Percentiles rank a stretch among this genome's conserved stretches.
These are phyloP conservation scores for Thaleichthys pacificus DNA, from an alignment of 2,797 vertebrate species.

Conservation along the genomic window DNA sequence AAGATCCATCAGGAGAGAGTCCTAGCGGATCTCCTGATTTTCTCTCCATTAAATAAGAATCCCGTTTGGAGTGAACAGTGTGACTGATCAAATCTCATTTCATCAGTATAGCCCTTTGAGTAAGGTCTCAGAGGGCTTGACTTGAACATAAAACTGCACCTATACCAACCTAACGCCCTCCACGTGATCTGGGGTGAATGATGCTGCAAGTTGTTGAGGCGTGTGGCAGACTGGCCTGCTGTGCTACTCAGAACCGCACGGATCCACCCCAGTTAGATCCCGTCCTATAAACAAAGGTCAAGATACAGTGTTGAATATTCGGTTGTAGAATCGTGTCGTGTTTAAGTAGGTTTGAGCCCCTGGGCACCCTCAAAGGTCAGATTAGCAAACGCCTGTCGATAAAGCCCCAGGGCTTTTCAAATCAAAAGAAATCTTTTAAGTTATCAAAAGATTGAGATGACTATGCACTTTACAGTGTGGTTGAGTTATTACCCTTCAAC, in stretches of 20 bases:
- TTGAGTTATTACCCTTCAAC: not conserved
- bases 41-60: constrained; percentile 3
- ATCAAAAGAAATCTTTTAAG: not conserved
- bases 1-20: constrained; percentile 1
- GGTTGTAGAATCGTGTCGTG: not conserved
- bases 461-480: too few species aligned
- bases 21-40: constrained; percentile 6
- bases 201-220: too few species aligned
- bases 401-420: constrained; percentile 10
- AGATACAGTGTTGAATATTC: not conserved
- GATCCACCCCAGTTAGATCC: too few species aligned
- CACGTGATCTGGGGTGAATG: too few species aligned
- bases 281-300: too few species aligned
- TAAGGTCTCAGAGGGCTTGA: too few species aligned
- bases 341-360: constrained; percentile 1
- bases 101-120: too few species aligned
- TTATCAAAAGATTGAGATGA: not conserved
- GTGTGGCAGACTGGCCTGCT: too few species aligned
- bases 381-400: constrained; percentile 19
- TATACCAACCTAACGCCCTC: too few species aligned
- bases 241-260: too few species aligned
- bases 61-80: constrained; percentile 9
- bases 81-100: not conserved
- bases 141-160: too few species aligned
- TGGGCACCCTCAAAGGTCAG: not conserved